A percentile compares a stretch with the other conserved stretches of the same genome.
These are phyloP conservation scores for Pseudochirops cupreus DNA, from an alignment of 2,797 vertebrate species.

Conservation along the genomic window DNA sequence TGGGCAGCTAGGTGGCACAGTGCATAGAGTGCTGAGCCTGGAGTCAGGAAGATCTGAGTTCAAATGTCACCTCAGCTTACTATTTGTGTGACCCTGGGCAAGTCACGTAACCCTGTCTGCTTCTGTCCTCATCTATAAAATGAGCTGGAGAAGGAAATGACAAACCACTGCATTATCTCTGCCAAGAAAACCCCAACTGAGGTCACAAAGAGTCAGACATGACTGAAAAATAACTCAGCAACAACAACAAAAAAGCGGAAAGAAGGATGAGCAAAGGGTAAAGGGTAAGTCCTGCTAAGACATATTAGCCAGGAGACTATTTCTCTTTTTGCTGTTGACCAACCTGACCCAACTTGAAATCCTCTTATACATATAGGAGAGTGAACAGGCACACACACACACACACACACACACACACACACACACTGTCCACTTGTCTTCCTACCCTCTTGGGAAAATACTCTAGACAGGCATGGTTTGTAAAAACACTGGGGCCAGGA, in stretches of 20 bases:
- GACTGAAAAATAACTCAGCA: neutral
- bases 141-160: neutral
- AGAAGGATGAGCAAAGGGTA: neutral
- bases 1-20: neutral
- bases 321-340: neutral
- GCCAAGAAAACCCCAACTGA: neutral
- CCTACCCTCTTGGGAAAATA: neutral
- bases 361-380: neutral
- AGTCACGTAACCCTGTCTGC: neutral
- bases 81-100: neutral
- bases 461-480: neutral
- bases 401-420: neutral
- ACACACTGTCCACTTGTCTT: neutral
- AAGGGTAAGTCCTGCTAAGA: neutral
- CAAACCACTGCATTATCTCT: neutral
- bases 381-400: too few species aligned
- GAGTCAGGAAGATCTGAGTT: neutral
- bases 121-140: neutral
- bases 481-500: accelerated
- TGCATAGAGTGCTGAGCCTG: neutral
- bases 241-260: neutral
- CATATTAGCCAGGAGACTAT: neutral
- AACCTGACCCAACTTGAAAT: neutral
- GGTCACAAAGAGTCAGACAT: neutral
- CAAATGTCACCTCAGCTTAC: neutral